Percentiles rank a stretch among this genome's conserved stretches.
phyloP scores from a whole-genome alignment of 1,140 invertebrate species.

The Acromyrmex echinatior region DNA sequence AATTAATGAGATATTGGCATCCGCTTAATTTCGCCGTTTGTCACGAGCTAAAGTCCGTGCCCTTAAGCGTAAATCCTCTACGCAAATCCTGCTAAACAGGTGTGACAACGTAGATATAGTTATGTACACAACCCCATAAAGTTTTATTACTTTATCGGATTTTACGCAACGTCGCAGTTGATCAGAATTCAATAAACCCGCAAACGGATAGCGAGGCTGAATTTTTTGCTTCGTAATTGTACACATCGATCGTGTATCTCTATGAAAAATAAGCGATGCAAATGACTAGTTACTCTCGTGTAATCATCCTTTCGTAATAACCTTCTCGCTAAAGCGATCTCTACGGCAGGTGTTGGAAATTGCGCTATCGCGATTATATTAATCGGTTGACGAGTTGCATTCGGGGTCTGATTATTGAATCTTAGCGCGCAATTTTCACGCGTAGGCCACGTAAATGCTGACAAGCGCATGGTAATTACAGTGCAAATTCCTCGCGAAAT shows the following conservation, averaged over 20 bases:
- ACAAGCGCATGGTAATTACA: slow-evolving; percentile 40
- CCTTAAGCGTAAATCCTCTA: slow-evolving; percentile 22
- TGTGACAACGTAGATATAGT: background rate
- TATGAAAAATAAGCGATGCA: slow-evolving; percentile 41
- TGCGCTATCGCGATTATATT: slow-evolving; percentile 50
- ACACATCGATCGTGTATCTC: background rate
- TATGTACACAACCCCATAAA: background rate
- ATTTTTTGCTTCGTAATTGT: background rate
- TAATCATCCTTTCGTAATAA: slow-evolving; percentile 29
- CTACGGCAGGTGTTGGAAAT: slow-evolving; percentile 39
- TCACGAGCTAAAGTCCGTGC: background rate
- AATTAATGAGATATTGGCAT: slow-evolving; percentile 18
- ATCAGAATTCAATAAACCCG: slow-evolving; percentile 1
- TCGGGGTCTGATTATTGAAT: slow-evolving; percentile 27
- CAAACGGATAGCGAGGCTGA: background rate
- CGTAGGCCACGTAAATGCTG: slow-evolving; percentile 31
- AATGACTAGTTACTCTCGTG: slow-evolving; percentile 22
- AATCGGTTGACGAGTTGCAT: slow-evolving; percentile 26
- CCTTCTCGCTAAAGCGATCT: background rate
- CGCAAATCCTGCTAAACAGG: slow-evolving; percentile 19
- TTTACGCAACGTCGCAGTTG: background rate
- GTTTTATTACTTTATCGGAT: background rate
- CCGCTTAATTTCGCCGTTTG: slow-evolving; percentile 9
- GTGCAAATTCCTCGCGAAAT: slow-evolving; percentile 6
- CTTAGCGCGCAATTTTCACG: slow-evolving; percentile 10